Percentiles rank a stretch among this genome's conserved stretches.
Evolutionary conservation across 2,113 vertebrate genomes (phyloP).

Genomic region (Mixornis gularis): DNA sequence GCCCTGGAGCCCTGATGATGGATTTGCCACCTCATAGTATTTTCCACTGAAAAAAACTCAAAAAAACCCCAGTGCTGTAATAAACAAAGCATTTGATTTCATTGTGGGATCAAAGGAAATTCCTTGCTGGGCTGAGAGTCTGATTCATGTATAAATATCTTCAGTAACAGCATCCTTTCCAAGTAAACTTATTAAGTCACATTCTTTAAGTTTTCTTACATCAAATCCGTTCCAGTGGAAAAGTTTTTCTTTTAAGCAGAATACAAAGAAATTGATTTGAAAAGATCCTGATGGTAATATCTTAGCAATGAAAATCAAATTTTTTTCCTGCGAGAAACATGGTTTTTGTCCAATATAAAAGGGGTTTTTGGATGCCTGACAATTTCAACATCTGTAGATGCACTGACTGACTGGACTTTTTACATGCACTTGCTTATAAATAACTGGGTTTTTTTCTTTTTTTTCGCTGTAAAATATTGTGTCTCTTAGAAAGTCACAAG

Average conservation of each 20-base stretch:
- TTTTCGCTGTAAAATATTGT: neutral
- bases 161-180: neutral
- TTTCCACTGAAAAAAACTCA: neutral
- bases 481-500: neutral
- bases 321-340: neutral
- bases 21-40: neutral
- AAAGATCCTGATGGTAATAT: constrained; percentile 14
- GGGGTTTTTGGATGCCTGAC: constrained; percentile 6
- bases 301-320: neutral
- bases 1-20: neutral
- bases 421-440: constrained; percentile 28
- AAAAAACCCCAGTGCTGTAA: neutral
- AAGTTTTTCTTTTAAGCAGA: neutral
- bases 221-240: neutral
- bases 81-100: neutral
- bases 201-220: neutral
- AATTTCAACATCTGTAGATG: constrained; percentile 28
- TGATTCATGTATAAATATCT: neutral
- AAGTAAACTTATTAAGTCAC: neutral
- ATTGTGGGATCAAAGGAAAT: neutral
- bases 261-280: neutral
- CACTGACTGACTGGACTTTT: neutral
- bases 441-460: neutral
- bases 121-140: neutral
- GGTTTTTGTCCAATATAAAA: neutral